Evolutionary conservation across 2,888 invertebrate genomes (phyloP).

Genomic region (Chelonus formosanus): DNA sequence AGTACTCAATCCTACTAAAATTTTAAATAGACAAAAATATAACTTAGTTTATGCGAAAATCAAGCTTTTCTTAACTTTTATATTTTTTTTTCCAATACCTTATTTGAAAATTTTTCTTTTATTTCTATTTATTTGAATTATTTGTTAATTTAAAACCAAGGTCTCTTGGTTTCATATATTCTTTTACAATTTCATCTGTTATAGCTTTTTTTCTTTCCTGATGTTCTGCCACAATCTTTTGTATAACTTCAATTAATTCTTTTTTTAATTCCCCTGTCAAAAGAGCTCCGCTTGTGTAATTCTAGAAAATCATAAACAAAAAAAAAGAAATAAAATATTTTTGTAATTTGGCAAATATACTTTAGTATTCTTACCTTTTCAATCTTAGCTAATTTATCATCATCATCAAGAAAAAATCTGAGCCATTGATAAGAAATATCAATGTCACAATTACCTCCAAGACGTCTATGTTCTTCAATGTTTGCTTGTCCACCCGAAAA

Average conservation of each 20-base stretch:
- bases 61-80: neutral
- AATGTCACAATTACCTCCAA: constrained; percentile 95
- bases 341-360: neutral
- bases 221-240: constrained; percentile 82
- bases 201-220: constrained; percentile 81
- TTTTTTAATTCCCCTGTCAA: constrained; percentile 96
- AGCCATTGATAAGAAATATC: constrained; percentile 97
- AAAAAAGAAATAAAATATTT: neutral
- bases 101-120: neutral
- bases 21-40: neutral
- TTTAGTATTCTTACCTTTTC: constrained; percentile 65
- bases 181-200: constrained; percentile 84
- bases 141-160: constrained; percentile 67
- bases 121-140: constrained; percentile 1
- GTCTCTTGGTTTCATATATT: constrained; percentile 87
- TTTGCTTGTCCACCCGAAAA: constrained; percentile 96
- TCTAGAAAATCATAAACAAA: constrained; percentile 62
- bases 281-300: constrained; percentile 86
- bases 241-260: constrained; percentile 81
- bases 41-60: constrained; percentile 4
- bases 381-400: constrained; percentile 81
- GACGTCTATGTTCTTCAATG: constrained; percentile 87
- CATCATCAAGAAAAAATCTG: constrained; percentile 94
- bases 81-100: neutral
- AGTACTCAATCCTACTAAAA: neutral